Conservation (phyloP, 2,113 vertebrate species). For the Pteruthius melanotis region DNA sequence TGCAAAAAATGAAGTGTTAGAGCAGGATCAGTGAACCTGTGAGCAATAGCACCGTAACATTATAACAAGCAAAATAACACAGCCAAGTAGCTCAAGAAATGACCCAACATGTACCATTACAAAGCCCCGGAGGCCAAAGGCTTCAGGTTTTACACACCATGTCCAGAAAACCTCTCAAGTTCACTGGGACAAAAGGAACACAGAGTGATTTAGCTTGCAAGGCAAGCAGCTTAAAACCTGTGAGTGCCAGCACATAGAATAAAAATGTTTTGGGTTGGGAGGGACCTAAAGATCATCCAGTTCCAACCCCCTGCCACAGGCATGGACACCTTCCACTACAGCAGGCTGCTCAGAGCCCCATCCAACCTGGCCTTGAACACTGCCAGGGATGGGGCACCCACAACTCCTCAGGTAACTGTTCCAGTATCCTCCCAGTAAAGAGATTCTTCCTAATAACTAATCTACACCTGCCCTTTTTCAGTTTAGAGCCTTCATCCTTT, state of each 20-base stretch:
- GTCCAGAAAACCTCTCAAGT: neutral
- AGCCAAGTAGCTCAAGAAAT: neutral
- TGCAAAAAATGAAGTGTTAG: slow-evolving; percentile 61
- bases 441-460: neutral
- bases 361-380: too few relatives aligned
- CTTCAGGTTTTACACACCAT: neutral
- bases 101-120: rapidly evolving
- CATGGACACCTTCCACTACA: neutral
- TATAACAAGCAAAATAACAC: neutral
- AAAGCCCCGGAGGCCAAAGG: neutral
- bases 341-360: neutral
- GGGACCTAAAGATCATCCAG: neutral
- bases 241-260: neutral
- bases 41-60: neutral
- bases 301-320: neutral
- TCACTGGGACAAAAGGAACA: neutral
- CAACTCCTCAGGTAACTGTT: neutral
- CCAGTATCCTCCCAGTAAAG: neutral
- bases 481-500: neutral
- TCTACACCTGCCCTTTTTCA: neutral
- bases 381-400: neutral
- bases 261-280: neutral
- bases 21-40: rapidly evolving
- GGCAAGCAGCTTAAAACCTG: neutral
- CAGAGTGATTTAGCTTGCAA: neutral